Conservation (phyloP, 2,113 vertebrate species). For the Gasterosteus nipponicus region DNA sequence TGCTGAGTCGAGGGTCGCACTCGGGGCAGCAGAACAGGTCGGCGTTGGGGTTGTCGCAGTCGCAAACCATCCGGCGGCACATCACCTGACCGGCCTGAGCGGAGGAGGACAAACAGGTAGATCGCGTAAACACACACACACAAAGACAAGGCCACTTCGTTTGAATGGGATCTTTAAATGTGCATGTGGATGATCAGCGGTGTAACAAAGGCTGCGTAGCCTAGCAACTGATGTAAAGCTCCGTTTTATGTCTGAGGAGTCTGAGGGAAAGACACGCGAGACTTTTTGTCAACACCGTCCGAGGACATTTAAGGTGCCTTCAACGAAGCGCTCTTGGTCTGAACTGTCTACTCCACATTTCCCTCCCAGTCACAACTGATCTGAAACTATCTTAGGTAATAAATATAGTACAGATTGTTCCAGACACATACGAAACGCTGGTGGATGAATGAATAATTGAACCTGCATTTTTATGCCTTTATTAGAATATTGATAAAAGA, state of each 20-base stretch:
- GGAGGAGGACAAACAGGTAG: not conserved
- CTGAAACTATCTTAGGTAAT: not conserved
- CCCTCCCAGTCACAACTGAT: not conserved
- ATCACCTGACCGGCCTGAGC: constrained; percentile 90
- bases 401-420: not conserved
- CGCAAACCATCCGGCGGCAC: constrained; percentile 98
- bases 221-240: constrained; percentile 18
- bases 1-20: constrained; percentile 94
- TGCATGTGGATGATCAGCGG: constrained; percentile 47
- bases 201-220: constrained; percentile 25
- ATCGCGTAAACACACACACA: not conserved
- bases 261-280: not conserved
- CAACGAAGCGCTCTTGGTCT: constrained; percentile 1
- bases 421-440: not conserved
- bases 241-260: constrained; percentile 7
- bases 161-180: constrained; percentile 52
- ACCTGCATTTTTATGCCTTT: not conserved
- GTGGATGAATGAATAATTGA: not conserved
- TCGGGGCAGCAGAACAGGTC: constrained; percentile 98
- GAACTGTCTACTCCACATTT: constrained; percentile 24
- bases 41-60: constrained; percentile 96
- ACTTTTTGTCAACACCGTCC: constrained; percentile 23
- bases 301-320: constrained; percentile 22
- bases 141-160: constrained; percentile 29
- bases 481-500: not conserved